A percentile compares a stretch with the other conserved stretches of the same genome.
phyloP scores from a whole-genome alignment of 2,797 vertebrate genomes.

The Phylloscopus collybita region DNA sequence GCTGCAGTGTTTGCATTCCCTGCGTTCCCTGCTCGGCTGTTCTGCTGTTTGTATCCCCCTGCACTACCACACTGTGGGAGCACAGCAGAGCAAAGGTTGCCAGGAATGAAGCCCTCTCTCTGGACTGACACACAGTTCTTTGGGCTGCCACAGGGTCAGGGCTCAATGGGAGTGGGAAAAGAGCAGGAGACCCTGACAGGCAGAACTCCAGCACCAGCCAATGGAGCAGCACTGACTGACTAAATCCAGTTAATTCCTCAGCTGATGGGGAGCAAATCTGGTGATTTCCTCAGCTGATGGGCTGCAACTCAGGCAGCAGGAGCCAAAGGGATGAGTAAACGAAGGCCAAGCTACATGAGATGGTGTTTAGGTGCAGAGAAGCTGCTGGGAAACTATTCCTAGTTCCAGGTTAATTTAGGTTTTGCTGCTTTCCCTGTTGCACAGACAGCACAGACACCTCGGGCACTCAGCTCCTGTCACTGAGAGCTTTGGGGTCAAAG shows the following conservation, averaged over 20 bases:
- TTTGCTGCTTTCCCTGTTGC: background rate
- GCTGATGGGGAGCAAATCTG: background rate
- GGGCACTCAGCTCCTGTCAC: background rate
- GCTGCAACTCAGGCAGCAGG: background rate
- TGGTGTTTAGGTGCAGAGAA: background rate
- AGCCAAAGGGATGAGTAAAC: background rate
- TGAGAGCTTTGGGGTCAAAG: background rate
- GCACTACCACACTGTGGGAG: background rate
- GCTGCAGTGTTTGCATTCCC: background rate
- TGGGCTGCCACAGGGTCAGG: background rate
- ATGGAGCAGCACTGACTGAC: background rate
- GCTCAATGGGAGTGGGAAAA: fast-evolving
- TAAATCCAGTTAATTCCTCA: background rate
- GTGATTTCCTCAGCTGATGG: background rate
- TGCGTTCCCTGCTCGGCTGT: fast-evolving
- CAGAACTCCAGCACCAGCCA: fast-evolving
- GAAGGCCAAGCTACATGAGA: background rate
- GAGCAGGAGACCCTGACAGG: fast-evolving
- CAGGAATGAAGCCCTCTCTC: background rate
- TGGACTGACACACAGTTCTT: background rate
- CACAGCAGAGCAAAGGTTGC: background rate
- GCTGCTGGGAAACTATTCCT: background rate
- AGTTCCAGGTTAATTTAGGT: background rate
- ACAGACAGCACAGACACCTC: background rate
- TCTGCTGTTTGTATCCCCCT: background rate